A percentile compares a stretch with the other conserved stretches of the same genome.
Evolutionary conservation across 2,888 invertebrate species (phyloP).

Genomic region (Drosophila pegasa): DNA sequence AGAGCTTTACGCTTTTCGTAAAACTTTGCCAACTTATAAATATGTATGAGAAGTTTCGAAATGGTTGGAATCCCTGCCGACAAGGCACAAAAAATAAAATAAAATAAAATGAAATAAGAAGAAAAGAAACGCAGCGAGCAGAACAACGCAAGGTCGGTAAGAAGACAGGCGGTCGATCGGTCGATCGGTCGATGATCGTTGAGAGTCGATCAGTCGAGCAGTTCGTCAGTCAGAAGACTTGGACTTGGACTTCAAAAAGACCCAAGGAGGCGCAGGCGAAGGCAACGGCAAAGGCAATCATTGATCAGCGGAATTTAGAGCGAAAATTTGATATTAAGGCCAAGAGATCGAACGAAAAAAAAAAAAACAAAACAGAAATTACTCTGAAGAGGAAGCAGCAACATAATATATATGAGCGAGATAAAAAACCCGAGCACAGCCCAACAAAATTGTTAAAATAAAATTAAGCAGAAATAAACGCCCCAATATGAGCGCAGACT

Average conservation of each 20-base stretch:
- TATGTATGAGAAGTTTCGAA: conserved; percentile 83
- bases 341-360: conserved; percentile 46
- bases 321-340: conserved; percentile 81
- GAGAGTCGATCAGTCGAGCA: conserved; percentile 65
- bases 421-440: conserved; percentile 37
- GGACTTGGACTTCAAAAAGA: conserved; percentile 50
- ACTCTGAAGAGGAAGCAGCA: conserved; percentile 56
- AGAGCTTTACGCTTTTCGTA: conserved; percentile 67
- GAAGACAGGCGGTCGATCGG: conserved; percentile 72
- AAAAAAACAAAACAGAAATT: conserved; percentile 47
- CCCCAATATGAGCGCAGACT: conserved; percentile 57
- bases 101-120: conserved; percentile 22
- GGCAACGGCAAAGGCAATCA: conserved; percentile 74
- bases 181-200: conserved; percentile 58
- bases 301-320: conserved; percentile 81
- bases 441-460: conserved; percentile 68
- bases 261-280: conserved; percentile 34
- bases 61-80: conserved; percentile 83
- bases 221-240: conserved; percentile 75
- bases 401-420: conserved; percentile 24
- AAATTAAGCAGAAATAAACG: conserved; percentile 81
- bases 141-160: conserved; percentile 74
- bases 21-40: conserved; percentile 82
- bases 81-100: conserved; percentile 41
- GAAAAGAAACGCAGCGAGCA: conserved; percentile 11